Evolutionary conservation across 2,113 vertebrate species (phyloP), one percentile per base, ranked within the genome.

Genomic region (Macquaria ambigua): DNA sequence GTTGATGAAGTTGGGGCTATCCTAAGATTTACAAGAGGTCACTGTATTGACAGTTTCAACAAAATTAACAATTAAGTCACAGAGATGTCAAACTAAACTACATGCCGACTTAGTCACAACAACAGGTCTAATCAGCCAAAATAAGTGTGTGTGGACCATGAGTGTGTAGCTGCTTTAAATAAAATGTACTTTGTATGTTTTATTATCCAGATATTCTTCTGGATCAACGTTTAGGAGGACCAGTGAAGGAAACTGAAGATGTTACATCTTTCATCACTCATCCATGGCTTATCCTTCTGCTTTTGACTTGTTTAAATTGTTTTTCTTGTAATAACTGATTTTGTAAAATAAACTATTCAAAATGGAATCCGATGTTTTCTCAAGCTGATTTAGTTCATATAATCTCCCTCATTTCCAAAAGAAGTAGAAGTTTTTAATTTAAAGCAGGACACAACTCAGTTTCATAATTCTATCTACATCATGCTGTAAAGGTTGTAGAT

Each of bases 271-370:
- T 31, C 52, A 18, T 23, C 6, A 41, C n/a, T 64, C 58, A 25
- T 43, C 16, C 43, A n/a, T 37, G 11, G 59, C 70, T 77, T 68
- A 21, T 69, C 14, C 1, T 28, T 58, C 55, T 83, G 3, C 12
- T 71, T 81, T 84, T 80, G 25, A 52, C 18, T 20, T 52, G 55
- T 83, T 77, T 25, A 81, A 50, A 46, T 64, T 81, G 61, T 81
- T 31, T 61, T 83, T 73, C 8, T 74, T 86, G 21, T 77, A 83
- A 83, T 82, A 50, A 41, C 18, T 21, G 37, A 66, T 87, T 94
- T 93, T 90, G 77, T 93, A 88, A 89, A 94, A 93, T 92, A 92
- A 93, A 92, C 37, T 6, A 31, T 68, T 83, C 0, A 74, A 89
- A 87, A 76, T 71, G 6, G 0, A 61, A 31, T 31, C 23, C 41